Percentiles rank a stretch among this genome's conserved stretches.
phyloP scores from a whole-genome alignment of 2,113 vertebrate genomes.

The Sporophila hypoxantha region DNA sequence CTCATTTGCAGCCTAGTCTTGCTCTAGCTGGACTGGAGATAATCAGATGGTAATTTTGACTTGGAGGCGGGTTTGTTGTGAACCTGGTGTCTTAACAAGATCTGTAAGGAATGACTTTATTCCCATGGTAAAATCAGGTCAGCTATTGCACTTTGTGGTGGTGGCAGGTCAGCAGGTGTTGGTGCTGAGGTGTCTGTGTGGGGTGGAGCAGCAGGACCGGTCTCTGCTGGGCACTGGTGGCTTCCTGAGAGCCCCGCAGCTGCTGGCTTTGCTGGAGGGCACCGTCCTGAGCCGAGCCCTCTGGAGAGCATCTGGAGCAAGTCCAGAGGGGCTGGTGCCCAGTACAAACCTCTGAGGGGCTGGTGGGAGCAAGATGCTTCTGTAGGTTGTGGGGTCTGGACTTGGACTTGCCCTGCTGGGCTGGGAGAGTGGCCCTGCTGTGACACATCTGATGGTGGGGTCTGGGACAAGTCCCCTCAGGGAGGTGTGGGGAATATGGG shows the following conservation, averaged over 20 bases:
- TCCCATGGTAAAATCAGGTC: background rate
- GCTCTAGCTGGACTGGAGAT: background rate
- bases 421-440: background rate
- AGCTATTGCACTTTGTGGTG: rapidly evolving
- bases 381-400: rapidly evolving
- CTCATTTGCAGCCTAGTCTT: background rate
- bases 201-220: background rate
- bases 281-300: rapidly evolving
- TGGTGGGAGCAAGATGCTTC: background rate
- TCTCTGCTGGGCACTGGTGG: rapidly evolving
- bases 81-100: background rate
- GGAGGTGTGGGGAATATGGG: rapidly evolving
- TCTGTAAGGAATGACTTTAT: background rate
- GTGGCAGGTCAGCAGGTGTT: background rate
- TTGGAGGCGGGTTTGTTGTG: background rate
- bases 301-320: background rate
- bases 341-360: background rate
- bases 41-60: background rate
- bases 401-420: rapidly evolving
- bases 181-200: background rate
- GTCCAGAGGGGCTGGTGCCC: background rate
- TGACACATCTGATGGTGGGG: background rate
- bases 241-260: no score
- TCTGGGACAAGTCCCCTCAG: background rate
- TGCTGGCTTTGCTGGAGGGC: background rate